Base-by-base conservation (phyloP, 2,797 vertebrate genomes). In the Spinus olivaceus region DNA sequence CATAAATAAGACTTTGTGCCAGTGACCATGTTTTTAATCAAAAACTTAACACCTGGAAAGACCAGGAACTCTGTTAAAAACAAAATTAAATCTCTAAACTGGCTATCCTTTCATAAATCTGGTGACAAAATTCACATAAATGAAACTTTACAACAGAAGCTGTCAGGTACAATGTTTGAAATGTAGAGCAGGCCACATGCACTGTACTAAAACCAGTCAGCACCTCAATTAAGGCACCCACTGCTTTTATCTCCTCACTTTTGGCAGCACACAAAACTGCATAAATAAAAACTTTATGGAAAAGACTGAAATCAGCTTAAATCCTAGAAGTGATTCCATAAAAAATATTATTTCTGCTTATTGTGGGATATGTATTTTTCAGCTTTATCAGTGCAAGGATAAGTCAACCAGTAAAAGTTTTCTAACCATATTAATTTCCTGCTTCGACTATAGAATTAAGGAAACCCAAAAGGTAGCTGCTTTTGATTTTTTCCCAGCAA, bases 381-480 rank as follows among this genome's bases (percentile, higher is more conserved):
- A 74, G 27, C 18, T 46, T 57, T 14, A n/a, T 33, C 37, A 61
- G 8, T 14, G 21, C 14, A 41, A 54, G 35, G 17, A 8, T 8
- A 69, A 77, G 18, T n/a, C 37, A 81, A 42, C 2, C 16, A 57
- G 33, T 18, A 20, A 88, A 97, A 97, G 90, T 91, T 91, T 95
- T 92, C 84, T 90, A 91, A 32, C 49, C 53, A 35, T 70, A 87
- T 21, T 85, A 41, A 94, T 92, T 83, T 70, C 24, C 70, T 90
- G 30, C 49, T 80, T 73, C 86, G 64, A 82, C 57, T 85, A 47
- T 54, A 86, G 54, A 92, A 88, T n/a, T 87, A 77, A 72, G 66
- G 71, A 92, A 93, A 95, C 95, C 91, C 73, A n/a, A 33, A 95
- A 80, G 84, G 63, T 84, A 91, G 70, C 20, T 59, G 90, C 76